A percentile compares a stretch with the other conserved stretches of the same genome.
Evolutionary conservation across 2,797 vertebrate genomes (phyloP).

Genomic region (Anguilla pacifica): DNA sequence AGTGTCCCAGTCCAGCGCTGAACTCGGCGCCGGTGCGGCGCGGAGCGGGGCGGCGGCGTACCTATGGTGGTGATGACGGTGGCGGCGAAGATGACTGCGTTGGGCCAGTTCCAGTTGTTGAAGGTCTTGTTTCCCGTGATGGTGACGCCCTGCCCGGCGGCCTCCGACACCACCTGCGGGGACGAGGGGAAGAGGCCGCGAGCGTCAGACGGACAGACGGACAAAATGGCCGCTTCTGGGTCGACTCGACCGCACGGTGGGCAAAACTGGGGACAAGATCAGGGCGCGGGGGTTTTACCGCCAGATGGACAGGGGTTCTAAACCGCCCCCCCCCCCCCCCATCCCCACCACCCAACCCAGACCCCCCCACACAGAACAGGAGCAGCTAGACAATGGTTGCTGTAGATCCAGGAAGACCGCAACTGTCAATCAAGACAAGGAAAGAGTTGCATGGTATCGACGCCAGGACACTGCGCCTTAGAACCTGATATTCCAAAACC

Average conservation of each 20-base stretch:
- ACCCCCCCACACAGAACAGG: not conserved
- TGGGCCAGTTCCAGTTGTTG: slow-evolving; percentile 99
- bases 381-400: not conserved
- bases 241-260: not conserved
- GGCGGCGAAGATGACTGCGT: slow-evolving; percentile 97
- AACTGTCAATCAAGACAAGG: not conserved
- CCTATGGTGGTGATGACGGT: slow-evolving; percentile 98
- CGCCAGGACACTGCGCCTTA: not conserved
- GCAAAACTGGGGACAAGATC: not conserved
- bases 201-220: not conserved
- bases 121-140: slow-evolving; percentile 92
- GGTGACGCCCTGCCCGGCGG: slow-evolving; percentile 90
- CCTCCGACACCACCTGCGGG: slow-evolving; percentile 85
- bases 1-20: not conserved
- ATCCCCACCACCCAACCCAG: not conserved
- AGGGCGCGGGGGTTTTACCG: not conserved
- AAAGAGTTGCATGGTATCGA: not conserved
- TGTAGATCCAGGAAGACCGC: not conserved
- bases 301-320: not conserved
- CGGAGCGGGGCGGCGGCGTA: slow-evolving; percentile 56
- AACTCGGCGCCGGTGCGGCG: not conserved
- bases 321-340: not conserved
- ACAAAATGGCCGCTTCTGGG: not conserved
- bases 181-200: not conserved
- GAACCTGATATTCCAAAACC: not conserved